A percentile compares a stretch with the other conserved stretches of the same genome.
Evolutionary conservation across 2,888 invertebrate genomes (phyloP).

Genomic region (Epirrhoe alternata): DNA sequence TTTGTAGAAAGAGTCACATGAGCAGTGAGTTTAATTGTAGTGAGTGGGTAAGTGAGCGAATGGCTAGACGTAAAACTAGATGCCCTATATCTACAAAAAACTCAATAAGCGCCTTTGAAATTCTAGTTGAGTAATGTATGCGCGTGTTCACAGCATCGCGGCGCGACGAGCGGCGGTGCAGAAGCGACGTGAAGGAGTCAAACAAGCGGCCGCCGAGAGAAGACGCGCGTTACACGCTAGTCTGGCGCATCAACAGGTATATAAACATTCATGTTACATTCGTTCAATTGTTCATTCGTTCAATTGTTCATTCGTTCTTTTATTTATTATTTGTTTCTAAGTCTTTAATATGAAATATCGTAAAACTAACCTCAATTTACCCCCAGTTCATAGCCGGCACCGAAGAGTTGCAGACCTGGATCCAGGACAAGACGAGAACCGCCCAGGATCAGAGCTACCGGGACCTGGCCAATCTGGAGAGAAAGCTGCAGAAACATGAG

Average conservation of each 20-base stretch:
- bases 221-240: slow-evolving; percentile 91
- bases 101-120: too few relatives aligned
- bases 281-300: too few relatives aligned
- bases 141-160: slow-evolving; percentile 82
- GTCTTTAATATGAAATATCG: too few relatives aligned
- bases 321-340: too few relatives aligned
- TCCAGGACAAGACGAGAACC: slow-evolving; percentile 95
- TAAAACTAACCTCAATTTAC: too few relatives aligned
- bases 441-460: slow-evolving; percentile 97
- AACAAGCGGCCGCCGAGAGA: slow-evolving; percentile 90
- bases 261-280: neutral
- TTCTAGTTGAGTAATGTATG: neutral
- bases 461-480: slow-evolving; percentile 94
- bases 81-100: too few relatives aligned
- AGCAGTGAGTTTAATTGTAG: too few relatives aligned
- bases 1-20: neutral
- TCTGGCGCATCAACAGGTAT: slow-evolving; percentile 91
- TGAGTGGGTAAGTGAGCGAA: neutral
- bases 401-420: slow-evolving; percentile 95
- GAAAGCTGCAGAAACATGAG: slow-evolving; percentile 97
- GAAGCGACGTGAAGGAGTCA: slow-evolving; percentile 89
- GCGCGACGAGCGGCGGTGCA: slow-evolving; percentile 91
- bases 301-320: too few relatives aligned
- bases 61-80: too few relatives aligned
- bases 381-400: slow-evolving; percentile 93